These are phyloP conservation scores for Sterrhoptilus dennistouni DNA, from an alignment of 2,113 vertebrate genomes.

Conservation along the genomic window DNA sequence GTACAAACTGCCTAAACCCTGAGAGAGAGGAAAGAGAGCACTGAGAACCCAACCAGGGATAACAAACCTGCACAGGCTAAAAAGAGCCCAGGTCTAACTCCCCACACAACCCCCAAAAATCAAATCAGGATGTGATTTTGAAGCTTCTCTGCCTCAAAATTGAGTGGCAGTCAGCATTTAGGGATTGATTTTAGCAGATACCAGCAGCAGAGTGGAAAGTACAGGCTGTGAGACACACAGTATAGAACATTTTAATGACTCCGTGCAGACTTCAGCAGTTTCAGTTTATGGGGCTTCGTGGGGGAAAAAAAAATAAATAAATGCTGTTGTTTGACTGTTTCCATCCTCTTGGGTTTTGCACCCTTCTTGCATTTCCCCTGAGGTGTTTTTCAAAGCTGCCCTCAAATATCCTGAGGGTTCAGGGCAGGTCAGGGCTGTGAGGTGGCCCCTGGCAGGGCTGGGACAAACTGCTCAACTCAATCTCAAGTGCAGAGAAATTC, in stretches of 20 bases:
- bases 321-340: not conserved
- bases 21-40: not conserved
- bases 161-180: not conserved
- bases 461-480: not conserved
- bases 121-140: not conserved
- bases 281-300: not conserved
- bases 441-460: not conserved
- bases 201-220: slow-evolving; percentile 29
- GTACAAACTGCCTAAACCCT: not conserved
- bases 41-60: not conserved
- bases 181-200: not conserved
- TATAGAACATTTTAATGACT: not conserved
- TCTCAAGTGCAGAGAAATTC: not conserved
- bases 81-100: not conserved
- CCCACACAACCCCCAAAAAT: not conserved
- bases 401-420: not conserved
- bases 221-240: not conserved
- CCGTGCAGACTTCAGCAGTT: slow-evolving; percentile 40
- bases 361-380: not conserved
- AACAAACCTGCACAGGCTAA: not conserved
- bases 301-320: not conserved
- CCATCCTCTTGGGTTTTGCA: not conserved
- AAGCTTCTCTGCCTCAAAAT: not conserved
- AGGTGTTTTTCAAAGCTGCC: not conserved
- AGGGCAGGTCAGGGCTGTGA: not conserved